phyloP scores from a whole-genome alignment of 2,888 invertebrate genomes.

The Drosophila longiperda region DNA sequence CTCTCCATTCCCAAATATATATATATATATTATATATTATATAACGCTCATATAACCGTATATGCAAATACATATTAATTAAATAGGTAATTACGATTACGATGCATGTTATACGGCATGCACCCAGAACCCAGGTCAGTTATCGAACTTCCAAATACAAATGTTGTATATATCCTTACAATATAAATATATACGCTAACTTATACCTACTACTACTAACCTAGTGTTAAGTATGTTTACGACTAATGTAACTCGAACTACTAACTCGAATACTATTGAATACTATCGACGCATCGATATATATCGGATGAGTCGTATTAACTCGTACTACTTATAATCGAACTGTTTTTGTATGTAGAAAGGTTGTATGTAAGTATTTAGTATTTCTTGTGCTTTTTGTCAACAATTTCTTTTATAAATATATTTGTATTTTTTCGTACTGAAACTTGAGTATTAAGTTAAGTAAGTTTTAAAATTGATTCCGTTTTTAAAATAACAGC shows the following conservation, averaged over 20 bases:
- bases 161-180: conserved; percentile 63
- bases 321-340: conserved; percentile 43
- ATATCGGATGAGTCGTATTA: conserved; percentile 35
- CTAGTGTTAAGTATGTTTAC: conserved; percentile 51
- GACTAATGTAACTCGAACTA: conserved; percentile 62
- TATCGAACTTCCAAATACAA: conserved; percentile 70
- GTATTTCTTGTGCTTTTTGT: conserved; percentile 28
- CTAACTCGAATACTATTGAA: conserved; percentile 59
- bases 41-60: conserved; percentile 63
- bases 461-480: conserved; percentile 40
- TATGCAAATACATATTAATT: conserved; percentile 41
- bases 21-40: conserved; percentile 19
- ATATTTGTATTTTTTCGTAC: conserved; percentile 13
- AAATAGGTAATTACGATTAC: conserved; percentile 61
- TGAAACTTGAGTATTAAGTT: conserved; percentile 40
- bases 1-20: conserved; percentile 64
- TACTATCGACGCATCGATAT: conserved; percentile 36
- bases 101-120: conserved; percentile 70
- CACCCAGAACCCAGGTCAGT: conserved; percentile 75
- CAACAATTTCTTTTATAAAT: conserved; percentile 10
- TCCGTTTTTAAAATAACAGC: conserved; percentile 30
- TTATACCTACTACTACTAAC: conserved; percentile 54
- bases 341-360: conserved; percentile 44
- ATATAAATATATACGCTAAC: conserved; percentile 30
- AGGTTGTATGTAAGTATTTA: conserved; percentile 55